Evolutionary conservation across 2,888 invertebrate genomes (phyloP), one percentile per base, ranked within the genome.

Genomic region (Petrophora chlorosata): DNA sequence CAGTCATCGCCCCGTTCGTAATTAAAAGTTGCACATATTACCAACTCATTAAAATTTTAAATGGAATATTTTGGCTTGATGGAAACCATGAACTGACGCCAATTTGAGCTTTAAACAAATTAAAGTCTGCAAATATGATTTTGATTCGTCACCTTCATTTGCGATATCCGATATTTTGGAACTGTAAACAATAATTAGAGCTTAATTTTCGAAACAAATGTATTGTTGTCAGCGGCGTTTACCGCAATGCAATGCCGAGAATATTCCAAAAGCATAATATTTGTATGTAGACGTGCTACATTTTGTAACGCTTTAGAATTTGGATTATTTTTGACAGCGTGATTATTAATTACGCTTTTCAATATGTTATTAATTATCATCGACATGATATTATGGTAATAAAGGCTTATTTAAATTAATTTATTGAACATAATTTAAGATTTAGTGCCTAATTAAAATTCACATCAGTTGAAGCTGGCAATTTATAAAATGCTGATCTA

Each of bases 51-150:
- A 64, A 65, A 63, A 65, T 61, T 60, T 65, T 34, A 61, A 63
- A 62, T 54, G 45, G 39, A 61, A 63, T 62, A 62, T 63, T 62
- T 62, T 56, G 43, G 38, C 39, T 49, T 53, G 49, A 50, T 61
- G 58, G 53, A 59, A 61, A 53, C 43, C 41, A 30, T 53, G 60
- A 62, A 61, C 53, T 40, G 44, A 41, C 54, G 53, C 58, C 65
- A 68, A 70, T 76, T 75, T 64, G 48, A 59, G 65, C 41, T 41
- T 64, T 70, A 71, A 72, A 67, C 63, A 61, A 63, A 68, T 73
- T 65, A 69, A 28, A 54, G 55, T 48, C 55, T 48, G 56, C 53
- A 58, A 67, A 70, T 69, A 70, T 47, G 61, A 67, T 71, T 67
- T 52, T 43, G 53, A 54, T 50, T 45, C 52, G 42, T 39, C 35